These are phyloP conservation scores for Patella vulgata DNA, from an alignment of 1,140 invertebrate species.

Conservation along the genomic window DNA sequence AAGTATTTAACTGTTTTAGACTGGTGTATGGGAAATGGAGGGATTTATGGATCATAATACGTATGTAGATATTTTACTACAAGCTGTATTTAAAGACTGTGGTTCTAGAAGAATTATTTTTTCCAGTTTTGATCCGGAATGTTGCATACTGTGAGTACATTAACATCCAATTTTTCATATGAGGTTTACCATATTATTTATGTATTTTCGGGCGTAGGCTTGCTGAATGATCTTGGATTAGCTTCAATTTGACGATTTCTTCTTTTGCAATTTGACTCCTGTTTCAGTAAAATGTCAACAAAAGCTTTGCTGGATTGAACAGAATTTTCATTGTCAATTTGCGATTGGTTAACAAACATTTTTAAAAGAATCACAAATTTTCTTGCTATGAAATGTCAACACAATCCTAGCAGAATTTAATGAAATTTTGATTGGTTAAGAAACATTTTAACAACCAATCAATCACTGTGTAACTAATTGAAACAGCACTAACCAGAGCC, in stretches of 20 bases:
- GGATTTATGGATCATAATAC: constrained; percentile 91
- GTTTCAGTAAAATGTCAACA: background rate
- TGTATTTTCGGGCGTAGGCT: background rate
- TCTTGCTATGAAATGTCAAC: too few species aligned
- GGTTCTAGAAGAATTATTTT: constrained; percentile 85
- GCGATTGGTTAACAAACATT: too few species aligned
- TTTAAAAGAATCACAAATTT: too few species aligned
- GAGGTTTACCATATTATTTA: background rate
- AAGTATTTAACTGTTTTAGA: constrained; percentile 44
- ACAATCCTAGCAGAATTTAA: too few species aligned
- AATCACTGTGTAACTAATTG: too few species aligned
- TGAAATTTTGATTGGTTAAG: too few species aligned
- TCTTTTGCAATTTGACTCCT: background rate
- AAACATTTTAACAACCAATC: too few species aligned
- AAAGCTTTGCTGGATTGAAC: too few species aligned
- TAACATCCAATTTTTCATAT: too few species aligned
- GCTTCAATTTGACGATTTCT: background rate
- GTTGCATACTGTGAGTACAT: constrained; percentile 84
- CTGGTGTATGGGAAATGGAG: constrained; percentile 74
- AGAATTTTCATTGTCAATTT: too few species aligned
- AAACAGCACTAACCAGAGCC: too few species aligned
- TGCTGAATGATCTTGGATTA: background rate
- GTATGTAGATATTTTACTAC: constrained; percentile 90
- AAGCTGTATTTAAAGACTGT: constrained; percentile 79
- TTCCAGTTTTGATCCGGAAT: constrained; percentile 94